Base-by-base conservation (phyloP, 1,140 invertebrate genomes). In the Drosophila kepulauana region DNA sequence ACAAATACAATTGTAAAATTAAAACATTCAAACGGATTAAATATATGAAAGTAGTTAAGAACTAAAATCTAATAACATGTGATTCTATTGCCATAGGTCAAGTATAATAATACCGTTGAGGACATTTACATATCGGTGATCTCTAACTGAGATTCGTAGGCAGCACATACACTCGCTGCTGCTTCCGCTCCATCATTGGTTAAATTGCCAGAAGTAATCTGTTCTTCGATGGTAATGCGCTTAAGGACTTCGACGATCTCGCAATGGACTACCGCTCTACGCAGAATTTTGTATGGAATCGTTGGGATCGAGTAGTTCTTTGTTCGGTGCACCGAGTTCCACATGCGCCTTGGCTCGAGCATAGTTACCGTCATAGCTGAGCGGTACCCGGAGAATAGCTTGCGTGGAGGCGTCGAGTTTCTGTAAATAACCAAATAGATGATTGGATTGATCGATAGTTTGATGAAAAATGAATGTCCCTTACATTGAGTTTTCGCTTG, bases 311-410 rank as follows among this genome's bases (percentile, higher is more conserved):
- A 94, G 93, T 2, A 94, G 82, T 0, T 94, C 94, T 64, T 94
- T 94, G 1, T 94, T 93, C 0, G 93, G 82, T 20, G 91, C 85
- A 69, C 94, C 93, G 10, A 93, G 82, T 5, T 98, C 97, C 67
- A 98, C 94, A 56, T 95, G 95, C 5, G 97, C 98, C 87, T 98
- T 96, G 0, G 98, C 96, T 88, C 98, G 94, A 1, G 97, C 97
- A 92, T 99, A 99, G 86, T 96, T 98, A 1, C 97, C 98, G 93
- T 99, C 98, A 92, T 97, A 99, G 1, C 97, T 98, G 81, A 96
- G 95, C 5, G 97, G 95, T 79, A 97, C 96, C 66, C 98, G 93
- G 49, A 95, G 95, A 25, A 98, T 94, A 0, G 97, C 98, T 92
- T 97, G 95, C 46, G 96, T 95, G 5, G 98, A 97, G 92, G 96